Percentiles rank a stretch among this genome's conserved stretches.
Conservation (phyloP, 2,797 vertebrate genomes). For the Mallotus villosus region DNA sequence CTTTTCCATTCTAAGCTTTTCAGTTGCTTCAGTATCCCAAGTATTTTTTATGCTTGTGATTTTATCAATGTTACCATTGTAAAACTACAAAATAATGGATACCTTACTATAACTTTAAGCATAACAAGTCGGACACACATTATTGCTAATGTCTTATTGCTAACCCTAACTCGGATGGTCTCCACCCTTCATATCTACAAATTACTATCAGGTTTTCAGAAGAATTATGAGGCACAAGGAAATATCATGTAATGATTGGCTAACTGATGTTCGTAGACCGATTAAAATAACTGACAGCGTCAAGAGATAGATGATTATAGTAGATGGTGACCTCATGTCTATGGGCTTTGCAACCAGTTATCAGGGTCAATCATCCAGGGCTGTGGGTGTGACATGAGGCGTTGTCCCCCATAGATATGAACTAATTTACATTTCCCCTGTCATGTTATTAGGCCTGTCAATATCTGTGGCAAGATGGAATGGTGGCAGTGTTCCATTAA, state of each 20-base stretch:
- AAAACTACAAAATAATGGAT: no score
- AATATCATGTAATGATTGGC: slow-evolving; percentile 1
- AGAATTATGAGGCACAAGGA: background rate
- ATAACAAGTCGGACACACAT: no score
- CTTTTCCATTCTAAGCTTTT: background rate
- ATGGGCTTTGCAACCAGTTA: background rate
- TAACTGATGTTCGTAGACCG: background rate
- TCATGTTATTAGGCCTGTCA: slow-evolving; percentile 9
- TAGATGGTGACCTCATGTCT: background rate
- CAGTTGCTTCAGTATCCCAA: background rate
- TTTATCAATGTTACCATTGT: background rate
- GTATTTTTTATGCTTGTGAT: background rate
- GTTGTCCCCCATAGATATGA: background rate
- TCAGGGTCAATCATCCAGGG: background rate
- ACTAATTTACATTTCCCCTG: slow-evolving; percentile 10
- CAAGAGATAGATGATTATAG: background rate
- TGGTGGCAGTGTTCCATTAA: background rate
- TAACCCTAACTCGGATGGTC: no score
- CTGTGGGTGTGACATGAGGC: background rate
- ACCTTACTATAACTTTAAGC: no score
- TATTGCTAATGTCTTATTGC: no score
- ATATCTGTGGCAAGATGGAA: background rate
- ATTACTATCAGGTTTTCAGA: background rate
- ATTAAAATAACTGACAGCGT: background rate
- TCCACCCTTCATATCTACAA: background rate